Evolutionary conservation across 2,797 vertebrate species (phyloP).

Genomic region (Danio jaintianensis): DNA sequence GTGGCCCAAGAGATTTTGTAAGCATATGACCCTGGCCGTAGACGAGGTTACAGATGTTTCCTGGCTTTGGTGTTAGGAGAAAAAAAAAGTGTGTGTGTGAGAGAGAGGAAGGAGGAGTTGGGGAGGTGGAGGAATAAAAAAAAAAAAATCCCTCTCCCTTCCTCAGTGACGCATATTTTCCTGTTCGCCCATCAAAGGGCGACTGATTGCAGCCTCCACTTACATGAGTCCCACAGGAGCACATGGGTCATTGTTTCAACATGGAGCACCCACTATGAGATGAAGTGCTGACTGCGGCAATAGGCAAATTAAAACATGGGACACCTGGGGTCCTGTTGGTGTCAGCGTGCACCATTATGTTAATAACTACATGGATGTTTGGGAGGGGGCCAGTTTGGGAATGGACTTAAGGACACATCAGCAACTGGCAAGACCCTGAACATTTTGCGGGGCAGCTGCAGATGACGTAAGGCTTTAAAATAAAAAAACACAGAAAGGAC

Average conservation of each 20-base stretch:
- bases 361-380: conserved; percentile 43
- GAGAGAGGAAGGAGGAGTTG: conserved; percentile 24
- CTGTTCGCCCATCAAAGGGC: conserved; percentile 42
- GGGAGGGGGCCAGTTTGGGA: conserved; percentile 54
- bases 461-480: conserved; percentile 78
- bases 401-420: conserved; percentile 67
- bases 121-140: conserved; percentile 23
- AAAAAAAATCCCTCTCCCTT: conserved; percentile 50
- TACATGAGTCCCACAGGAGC: conserved; percentile 46
- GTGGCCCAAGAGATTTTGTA: conserved; percentile 24
- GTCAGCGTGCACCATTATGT: conserved; percentile 34
- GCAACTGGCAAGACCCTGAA: conserved; percentile 69
- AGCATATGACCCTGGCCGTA: conserved; percentile 47
- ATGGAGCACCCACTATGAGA: conserved; percentile 31
- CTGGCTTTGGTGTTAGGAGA: conserved; percentile 57
- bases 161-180: conserved; percentile 62
- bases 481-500: conserved; percentile 40
- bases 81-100: conserved; percentile 14
- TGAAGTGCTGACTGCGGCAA: conserved; percentile 24
- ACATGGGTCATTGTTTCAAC: conserved; percentile 50
- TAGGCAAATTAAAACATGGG: conserved; percentile 12
- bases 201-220: conserved; percentile 55
- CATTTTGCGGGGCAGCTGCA: conserved; percentile 79
- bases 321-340: conserved; percentile 42
- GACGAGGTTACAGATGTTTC: conserved; percentile 66